phyloP scores from a whole-genome alignment of 2,797 vertebrate genomes.

The Tadarida brasiliensis region DNA sequence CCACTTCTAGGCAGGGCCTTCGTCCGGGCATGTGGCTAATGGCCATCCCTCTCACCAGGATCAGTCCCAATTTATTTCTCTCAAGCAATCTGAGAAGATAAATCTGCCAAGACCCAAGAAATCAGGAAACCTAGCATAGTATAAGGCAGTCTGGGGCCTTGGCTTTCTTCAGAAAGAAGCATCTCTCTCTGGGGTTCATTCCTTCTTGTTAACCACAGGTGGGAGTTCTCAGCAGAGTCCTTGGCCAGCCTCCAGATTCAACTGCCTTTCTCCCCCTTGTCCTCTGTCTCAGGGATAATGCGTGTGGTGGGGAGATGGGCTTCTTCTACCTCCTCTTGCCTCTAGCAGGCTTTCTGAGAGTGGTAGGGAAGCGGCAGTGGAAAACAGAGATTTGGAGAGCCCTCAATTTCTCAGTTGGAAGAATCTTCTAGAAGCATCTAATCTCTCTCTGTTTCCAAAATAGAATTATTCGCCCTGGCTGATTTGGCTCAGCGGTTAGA shows the following conservation, averaged over 20 bases:
- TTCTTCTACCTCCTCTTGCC: background rate
- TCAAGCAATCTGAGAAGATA: background rate
- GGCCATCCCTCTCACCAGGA: background rate
- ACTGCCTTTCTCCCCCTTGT: background rate
- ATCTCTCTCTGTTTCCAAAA: conserved; percentile 14
- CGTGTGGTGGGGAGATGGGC: background rate
- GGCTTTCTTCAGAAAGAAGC: conserved; percentile 24
- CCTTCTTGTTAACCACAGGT: background rate
- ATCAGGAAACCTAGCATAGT: background rate
- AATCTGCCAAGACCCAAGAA: background rate
- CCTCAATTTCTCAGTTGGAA: background rate
- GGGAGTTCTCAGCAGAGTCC: background rate
- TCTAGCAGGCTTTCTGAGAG: background rate
- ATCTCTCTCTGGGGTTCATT: background rate
- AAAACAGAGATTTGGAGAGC: conserved; percentile 29
- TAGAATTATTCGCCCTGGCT: background rate
- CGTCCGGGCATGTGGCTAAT: background rate
- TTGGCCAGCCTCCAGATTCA: background rate
- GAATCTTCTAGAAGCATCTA: conserved; percentile 37
- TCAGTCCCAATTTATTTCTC: background rate
- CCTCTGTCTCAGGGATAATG: background rate
- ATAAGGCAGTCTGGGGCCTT: background rate
- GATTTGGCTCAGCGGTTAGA: too few species aligned
- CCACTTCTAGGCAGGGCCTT: background rate
- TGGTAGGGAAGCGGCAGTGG: background rate